A percentile compares a stretch with the other conserved stretches of the same genome.
phyloP scores from a whole-genome alignment of 2,113 vertebrate genomes.

The Mastomys coucha region DNA sequence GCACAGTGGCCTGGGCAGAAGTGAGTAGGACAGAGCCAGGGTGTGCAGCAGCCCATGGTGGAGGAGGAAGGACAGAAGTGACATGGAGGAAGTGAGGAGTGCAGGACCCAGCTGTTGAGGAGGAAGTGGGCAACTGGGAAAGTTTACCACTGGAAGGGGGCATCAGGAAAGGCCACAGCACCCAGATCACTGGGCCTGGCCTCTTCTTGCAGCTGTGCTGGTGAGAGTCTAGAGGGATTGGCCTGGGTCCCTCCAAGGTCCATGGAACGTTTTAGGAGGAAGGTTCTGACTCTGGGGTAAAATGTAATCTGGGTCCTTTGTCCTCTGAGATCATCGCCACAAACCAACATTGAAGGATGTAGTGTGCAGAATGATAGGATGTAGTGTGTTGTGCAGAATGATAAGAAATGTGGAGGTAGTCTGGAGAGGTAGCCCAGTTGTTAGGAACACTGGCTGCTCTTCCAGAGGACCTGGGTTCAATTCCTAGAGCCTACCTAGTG shows the following conservation, averaged over 20 bases:
- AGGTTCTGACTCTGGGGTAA: neutral
- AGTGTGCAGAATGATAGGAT: neutral
- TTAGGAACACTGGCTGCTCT: neutral
- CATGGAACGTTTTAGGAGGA: neutral
- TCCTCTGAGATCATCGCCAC: neutral
- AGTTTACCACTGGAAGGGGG: neutral
- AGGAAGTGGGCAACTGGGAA: conserved; percentile 59
- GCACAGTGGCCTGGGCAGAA: neutral
- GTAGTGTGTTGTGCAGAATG: neutral
- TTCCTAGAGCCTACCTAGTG: neutral
- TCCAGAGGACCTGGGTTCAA: neutral
- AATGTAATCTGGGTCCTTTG: neutral
- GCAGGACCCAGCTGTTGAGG: neutral
- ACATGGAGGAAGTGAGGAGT: conserved; percentile 18
- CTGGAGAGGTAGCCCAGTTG: neutral
- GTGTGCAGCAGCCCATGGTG: neutral
- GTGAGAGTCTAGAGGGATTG: neutral
- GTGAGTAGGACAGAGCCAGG: neutral
- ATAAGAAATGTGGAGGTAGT: neutral
- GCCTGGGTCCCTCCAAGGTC: neutral
- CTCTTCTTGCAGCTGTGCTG: neutral
- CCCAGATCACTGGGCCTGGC: neutral
- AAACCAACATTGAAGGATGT: neutral
- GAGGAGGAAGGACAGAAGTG: conserved; percentile 21
- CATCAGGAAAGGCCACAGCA: neutral